Evolutionary conservation across 2,797 vertebrate genomes (phyloP).

Genomic region (Helostoma temminkii): DNA sequence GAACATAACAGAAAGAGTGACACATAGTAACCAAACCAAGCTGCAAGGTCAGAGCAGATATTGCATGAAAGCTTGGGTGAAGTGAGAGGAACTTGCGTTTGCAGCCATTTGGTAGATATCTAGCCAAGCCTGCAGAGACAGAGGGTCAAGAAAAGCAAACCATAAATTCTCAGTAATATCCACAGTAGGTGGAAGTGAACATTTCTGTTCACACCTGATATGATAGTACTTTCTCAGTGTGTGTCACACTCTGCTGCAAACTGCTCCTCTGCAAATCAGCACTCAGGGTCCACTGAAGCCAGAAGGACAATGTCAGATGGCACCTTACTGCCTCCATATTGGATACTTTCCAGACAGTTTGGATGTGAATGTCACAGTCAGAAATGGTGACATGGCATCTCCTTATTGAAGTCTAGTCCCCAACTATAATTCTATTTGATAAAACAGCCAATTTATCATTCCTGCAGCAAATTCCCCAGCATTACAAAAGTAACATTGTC

Average conservation of each 20-base stretch:
- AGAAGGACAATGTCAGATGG: conserved; percentile 61
- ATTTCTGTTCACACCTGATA: conserved; percentile 12
- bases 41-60: too few species aligned
- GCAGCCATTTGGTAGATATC: not conserved
- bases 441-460: conserved; percentile 29
- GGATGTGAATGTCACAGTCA: conserved; percentile 38
- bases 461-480: conserved; percentile 14
- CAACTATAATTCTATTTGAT: conserved; percentile 14
- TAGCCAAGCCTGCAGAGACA: not conserved
- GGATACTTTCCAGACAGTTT: conserved; percentile 56
- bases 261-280: conserved; percentile 43
- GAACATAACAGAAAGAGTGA: conserved; percentile 27
- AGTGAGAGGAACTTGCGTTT: not conserved
- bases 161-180: not conserved
- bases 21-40: conserved; percentile 3
- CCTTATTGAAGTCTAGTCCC: not conserved
- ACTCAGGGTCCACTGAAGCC: conserved; percentile 58
- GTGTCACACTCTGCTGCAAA: conserved; percentile 33
- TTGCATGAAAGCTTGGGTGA: not conserved
- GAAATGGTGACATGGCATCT: conserved; percentile 7
- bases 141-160: not conserved
- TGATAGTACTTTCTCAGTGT: conserved; percentile 17
- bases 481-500: too few species aligned
- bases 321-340: conserved; percentile 22
- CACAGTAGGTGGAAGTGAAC: not conserved